Conservation (phyloP, 2,888 invertebrate species). For the Prenolepis imparis region DNA sequence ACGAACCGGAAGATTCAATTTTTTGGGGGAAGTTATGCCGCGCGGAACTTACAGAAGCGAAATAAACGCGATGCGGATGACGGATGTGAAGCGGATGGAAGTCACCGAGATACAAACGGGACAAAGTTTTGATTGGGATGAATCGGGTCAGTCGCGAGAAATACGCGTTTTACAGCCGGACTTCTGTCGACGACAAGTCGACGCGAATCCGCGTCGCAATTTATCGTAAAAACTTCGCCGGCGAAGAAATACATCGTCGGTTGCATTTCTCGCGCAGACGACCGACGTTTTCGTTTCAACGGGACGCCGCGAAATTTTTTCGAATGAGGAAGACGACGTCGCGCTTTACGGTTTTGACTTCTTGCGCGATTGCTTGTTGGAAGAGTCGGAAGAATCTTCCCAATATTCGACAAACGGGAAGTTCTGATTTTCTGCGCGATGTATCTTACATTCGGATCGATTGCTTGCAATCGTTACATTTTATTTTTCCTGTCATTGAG, state of each 20-base stretch:
- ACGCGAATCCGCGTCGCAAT: slow-evolving; percentile 26
- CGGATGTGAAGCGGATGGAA: slow-evolving; percentile 32
- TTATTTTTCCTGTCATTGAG: slow-evolving; percentile 15
- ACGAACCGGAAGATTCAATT: slow-evolving; percentile 38
- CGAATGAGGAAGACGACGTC: slow-evolving; percentile 7
- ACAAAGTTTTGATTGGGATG: slow-evolving; percentile 66
- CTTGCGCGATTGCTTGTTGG: slow-evolving; percentile 1
- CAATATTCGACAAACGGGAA: background rate
- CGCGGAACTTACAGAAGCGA: background rate
- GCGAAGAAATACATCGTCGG: slow-evolving; percentile 25
- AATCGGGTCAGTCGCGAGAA: slow-evolving; percentile 55
- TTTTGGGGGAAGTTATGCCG: background rate
- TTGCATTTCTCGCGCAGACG: slow-evolving; percentile 22
- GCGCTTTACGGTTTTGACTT: slow-evolving; percentile 44
- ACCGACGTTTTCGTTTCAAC: slow-evolving; percentile 5
- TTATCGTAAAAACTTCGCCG: slow-evolving; percentile 58
- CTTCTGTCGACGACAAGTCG: slow-evolving; percentile 58
- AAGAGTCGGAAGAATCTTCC: background rate
- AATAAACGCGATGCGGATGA: slow-evolving; percentile 27
- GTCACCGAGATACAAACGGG: slow-evolving; percentile 19
- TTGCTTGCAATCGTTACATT: slow-evolving; percentile 8
- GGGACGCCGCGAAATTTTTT: slow-evolving; percentile 25
- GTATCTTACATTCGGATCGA: slow-evolving; percentile 9
- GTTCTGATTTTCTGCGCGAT: slow-evolving; percentile 23
- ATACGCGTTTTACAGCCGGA: slow-evolving; percentile 53